Evolutionary conservation across 2,113 vertebrate genomes (phyloP).

Genomic region (Megaceryle torquata): DNA sequence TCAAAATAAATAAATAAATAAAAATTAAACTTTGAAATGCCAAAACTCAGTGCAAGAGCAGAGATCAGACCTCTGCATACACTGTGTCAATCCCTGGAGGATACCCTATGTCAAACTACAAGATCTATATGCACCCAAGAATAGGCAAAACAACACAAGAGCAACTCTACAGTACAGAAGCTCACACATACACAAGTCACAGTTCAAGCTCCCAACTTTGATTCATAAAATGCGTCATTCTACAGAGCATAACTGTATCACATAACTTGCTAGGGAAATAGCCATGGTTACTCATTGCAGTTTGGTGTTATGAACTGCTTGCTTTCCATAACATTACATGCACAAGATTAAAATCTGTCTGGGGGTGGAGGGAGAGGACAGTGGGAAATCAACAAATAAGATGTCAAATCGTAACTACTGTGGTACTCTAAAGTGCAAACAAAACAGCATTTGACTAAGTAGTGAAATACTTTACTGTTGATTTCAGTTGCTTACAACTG

Average conservation of each 20-base stretch:
- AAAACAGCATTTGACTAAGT: not conserved
- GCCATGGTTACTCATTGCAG: constrained; percentile 32
- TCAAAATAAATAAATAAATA: too few species aligned
- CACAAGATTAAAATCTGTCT: not conserved
- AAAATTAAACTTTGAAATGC: not conserved
- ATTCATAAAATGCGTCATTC: constrained; percentile 27
- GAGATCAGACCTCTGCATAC: not conserved
- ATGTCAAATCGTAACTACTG: not conserved
- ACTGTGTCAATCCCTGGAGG: not conserved
- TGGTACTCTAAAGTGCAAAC: not conserved
- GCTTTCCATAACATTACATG: constrained; percentile 5
- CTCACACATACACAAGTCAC: not conserved
- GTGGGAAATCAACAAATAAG: not conserved
- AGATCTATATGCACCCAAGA: not conserved
- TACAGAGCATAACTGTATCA: not conserved
- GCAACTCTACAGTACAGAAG: not conserved
- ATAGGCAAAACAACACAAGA: not conserved
- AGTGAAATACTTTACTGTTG: not conserved
- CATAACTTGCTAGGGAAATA: constrained; percentile 16
- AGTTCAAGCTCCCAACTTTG: constrained; percentile 22
- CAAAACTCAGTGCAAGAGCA: not conserved
- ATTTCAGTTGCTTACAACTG: not conserved
- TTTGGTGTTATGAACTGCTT: not conserved
- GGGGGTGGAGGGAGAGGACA: not conserved
- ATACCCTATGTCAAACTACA: not conserved